Base-by-base conservation (phyloP, 2,797 vertebrate species). In the Alca torda region DNA sequence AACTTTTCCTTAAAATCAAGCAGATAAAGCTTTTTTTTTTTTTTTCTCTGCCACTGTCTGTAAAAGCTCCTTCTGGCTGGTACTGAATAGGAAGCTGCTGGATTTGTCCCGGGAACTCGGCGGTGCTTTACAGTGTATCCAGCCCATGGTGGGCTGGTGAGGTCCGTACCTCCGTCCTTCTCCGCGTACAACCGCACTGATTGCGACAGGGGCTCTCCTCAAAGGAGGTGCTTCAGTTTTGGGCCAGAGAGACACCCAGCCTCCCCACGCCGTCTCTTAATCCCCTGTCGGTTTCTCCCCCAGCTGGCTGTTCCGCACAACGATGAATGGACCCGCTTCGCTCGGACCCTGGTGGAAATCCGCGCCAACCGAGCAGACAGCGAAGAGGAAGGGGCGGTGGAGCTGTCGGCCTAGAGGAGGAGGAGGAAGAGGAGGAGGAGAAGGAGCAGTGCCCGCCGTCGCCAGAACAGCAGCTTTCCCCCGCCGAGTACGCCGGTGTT, bases 321-420 rank as follows among this genome's bases (percentile, higher is more conserved):
- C 0, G 99, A 99, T 1, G 99, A 99, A 90, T 99, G 99, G 99
- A 97, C 98, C 0, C 98, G 98, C 56, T 99, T 99, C 11, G 99
- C 99, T 76, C 98, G 98, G 24, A 99, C 99, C 15, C 97, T 99
- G 93, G 98, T 99, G 98, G 99, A 99, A 97, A 99, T 99, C 67
- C 99, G 99, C 0, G 99, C 99, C 28, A 99, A 99, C 98, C 98
- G 98, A 39, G 99, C 99, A 0, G 99, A 99, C 59, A 99, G 98
- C 0, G 99, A 99, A 74, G 99, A 99, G 95, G 99, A 99, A 94
- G 99, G 98, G 19, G 94, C 98, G 0, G 98, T 98, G 94, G 99
- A 99, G 98, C 98, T 99, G 85, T 96, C 99, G 11, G 98, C 99
- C 50, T 99, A 99, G 98, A 30, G 76, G 72, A 57, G 23, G 26